Percentiles rank a stretch among this genome's conserved stretches.
phyloP scores from a whole-genome alignment of 1,140 invertebrate genomes.

The Steinernema khuongi region DNA sequence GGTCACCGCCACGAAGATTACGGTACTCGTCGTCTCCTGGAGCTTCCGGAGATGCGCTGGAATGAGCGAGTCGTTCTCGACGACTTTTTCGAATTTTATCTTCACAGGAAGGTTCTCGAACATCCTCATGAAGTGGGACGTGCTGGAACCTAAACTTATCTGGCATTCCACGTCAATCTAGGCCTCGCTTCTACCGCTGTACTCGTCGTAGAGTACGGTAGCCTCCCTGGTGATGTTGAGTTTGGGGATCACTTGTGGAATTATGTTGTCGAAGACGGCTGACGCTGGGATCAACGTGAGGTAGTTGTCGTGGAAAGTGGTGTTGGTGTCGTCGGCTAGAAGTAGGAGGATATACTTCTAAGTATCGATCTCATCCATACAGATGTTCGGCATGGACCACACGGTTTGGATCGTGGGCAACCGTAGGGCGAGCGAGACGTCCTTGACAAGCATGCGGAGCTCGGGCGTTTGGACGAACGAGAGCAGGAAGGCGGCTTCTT shows the following conservation, averaged over 20 bases:
- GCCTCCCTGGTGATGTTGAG: conserved; percentile 43
- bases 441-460: not conserved
- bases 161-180: not conserved
- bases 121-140: not conserved
- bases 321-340: not conserved
- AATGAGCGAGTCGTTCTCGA: conserved; percentile 11
- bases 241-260: conserved; percentile 33
- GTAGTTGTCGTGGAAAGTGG: conserved; percentile 31
- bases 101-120: not conserved
- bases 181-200: conserved; percentile 37
- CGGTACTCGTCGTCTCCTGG: conserved; percentile 5
- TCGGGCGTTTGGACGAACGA: not conserved
- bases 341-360: not conserved
- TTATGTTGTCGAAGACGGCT: conserved; percentile 45
- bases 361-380: not conserved
- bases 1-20: not conserved
- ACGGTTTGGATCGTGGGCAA: not conserved
- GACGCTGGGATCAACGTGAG: conserved; percentile 35
- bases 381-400: not conserved
- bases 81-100: conserved; percentile 16
- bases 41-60: not conserved
- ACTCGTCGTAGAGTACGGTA: conserved; percentile 47
- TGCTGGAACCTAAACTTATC: not conserved
- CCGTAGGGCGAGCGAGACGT: not conserved
- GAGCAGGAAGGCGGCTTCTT: not conserved